These are phyloP conservation scores for Conchocele bisecta DNA, from an alignment of 2,888 invertebrate genomes.

Conservation along the genomic window DNA sequence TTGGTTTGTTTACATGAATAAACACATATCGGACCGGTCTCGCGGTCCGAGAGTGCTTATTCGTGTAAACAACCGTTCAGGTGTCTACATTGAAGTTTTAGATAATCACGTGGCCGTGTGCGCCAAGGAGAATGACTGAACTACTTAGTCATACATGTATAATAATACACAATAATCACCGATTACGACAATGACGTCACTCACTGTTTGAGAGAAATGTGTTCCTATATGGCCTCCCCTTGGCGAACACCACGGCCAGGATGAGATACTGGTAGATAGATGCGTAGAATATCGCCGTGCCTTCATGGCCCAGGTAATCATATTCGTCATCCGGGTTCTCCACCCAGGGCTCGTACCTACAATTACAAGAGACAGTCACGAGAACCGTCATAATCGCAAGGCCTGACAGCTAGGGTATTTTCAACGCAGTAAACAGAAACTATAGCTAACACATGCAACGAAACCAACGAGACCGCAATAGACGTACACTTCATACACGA, in stretches of 20 bases:
- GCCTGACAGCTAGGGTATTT: no score
- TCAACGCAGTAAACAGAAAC: no score
- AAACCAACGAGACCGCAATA: no score
- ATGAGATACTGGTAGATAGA: slow-evolving; percentile 91
- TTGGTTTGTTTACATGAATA: not conserved
- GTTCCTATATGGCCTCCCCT: slow-evolving; percentile 90
- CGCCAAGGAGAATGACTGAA: not conserved
- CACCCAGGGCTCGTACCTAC: slow-evolving; percentile 81
- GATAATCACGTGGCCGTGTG: not conserved
- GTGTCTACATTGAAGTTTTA: not conserved
- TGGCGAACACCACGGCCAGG: slow-evolving; percentile 90
- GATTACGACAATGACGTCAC: slow-evolving; percentile 28
- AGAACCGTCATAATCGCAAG: no score
- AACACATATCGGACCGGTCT: no score
- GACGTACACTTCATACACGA: no score
- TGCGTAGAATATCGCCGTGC: slow-evolving; percentile 90
- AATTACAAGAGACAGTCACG: not conserved
- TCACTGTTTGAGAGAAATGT: slow-evolving; percentile 86
- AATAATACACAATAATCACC: not conserved
- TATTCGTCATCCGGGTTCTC: slow-evolving; percentile 73
- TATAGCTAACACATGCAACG: no score
- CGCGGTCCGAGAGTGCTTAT: no score
- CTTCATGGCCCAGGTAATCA: slow-evolving; percentile 81
- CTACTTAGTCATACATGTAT: not conserved
- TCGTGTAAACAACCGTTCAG: not conserved